Evolutionary conservation across 1,140 invertebrate species (phyloP).

Genomic region (Arion vulgaris): DNA sequence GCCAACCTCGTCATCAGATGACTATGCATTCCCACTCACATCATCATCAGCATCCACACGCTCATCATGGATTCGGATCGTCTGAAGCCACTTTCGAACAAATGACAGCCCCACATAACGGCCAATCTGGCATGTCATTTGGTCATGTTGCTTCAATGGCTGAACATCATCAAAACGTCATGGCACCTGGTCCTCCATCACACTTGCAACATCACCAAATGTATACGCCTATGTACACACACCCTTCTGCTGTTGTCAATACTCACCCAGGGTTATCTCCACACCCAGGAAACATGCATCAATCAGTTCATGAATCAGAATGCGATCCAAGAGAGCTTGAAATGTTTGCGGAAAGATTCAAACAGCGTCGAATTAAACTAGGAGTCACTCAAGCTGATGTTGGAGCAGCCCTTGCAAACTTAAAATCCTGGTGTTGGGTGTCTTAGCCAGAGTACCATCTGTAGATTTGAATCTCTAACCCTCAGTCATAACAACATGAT

Average conservation of each 20-base stretch:
- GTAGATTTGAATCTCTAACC: conserved; percentile 96
- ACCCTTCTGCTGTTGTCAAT: conserved; percentile 49
- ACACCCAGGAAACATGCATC: conserved; percentile 74
- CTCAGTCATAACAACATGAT: conserved; percentile 99
- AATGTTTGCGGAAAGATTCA: conserved; percentile 98
- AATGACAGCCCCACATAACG: conserved; percentile 50
- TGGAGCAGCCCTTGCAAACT: conserved; percentile 98
- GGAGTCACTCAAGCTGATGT: conserved; percentile 99
- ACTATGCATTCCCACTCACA: conserved; percentile 69
- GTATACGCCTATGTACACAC: conserved; percentile 54
- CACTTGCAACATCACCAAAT: conserved; percentile 74
- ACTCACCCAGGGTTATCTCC: conserved; percentile 75
- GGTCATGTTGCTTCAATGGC: conserved; percentile 62
- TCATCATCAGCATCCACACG: conserved; percentile 73
- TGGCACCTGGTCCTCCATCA: conserved; percentile 29
- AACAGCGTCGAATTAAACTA: conserved; percentile 96
- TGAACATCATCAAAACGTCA: conserved; percentile 61
- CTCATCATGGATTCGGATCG: conserved; percentile 65
- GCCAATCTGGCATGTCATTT: conserved; percentile 58
- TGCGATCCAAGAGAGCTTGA: conserved; percentile 97
- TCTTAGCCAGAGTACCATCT: conserved; percentile 97
- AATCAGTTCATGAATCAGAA: conserved; percentile 77
- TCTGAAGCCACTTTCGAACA: conserved; percentile 68
- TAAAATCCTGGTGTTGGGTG: conserved; percentile 99
- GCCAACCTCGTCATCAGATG: conserved; percentile 79